Evolutionary conservation across 2,797 vertebrate genomes (phyloP), one percentile per base, ranked within the genome.

Genomic region (Dryobates pubescens): DNA sequence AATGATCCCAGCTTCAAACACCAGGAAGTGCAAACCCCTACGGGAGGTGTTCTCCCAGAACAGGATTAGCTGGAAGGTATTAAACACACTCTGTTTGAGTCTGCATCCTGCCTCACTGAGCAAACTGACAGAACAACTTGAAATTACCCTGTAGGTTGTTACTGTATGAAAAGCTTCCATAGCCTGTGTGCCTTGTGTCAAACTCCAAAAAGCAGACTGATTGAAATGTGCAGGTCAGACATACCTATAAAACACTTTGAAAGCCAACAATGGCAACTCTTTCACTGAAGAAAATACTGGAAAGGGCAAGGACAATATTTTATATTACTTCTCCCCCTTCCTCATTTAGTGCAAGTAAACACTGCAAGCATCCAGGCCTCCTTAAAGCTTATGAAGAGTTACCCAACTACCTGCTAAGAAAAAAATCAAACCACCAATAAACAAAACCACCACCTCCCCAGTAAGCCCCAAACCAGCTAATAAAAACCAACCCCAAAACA

Each of bases 61-160:
- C 3, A 82, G 62, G 49, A 67, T 84, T 41, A 64, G 64, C 71
- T 80, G 67, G 58, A 45, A 87, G 57, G 29, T 14, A 38, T 30
- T 34, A 45, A 82, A 82, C 62, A 74, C 32, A 11, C 17, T n/a
- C 12, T 6, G 22, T 54, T 30, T 64, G 69, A 85, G 22, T 67
- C 72, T n/a, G 18, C 57, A 56, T 36, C 78, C 87, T 75, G 78
- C 53, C 79, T 82, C n/a, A 4, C 47, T n/a, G 75, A 84, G 75
- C 81, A 72, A 82, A 90, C 30, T 4, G 30, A 67, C 24, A 68
- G 59, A 61, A 30, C 49, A 71, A 24, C 62, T 17, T 38, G 62
- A 78, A 78, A 58, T 27, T 49, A 38, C 11, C 65, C 72, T 63
- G 57, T 0, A 8, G 3, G 51, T 5, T 26, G 73, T 43, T 3